phyloP scores from a whole-genome alignment of 2,113 vertebrate species.

The Perognathus longimembris region DNA sequence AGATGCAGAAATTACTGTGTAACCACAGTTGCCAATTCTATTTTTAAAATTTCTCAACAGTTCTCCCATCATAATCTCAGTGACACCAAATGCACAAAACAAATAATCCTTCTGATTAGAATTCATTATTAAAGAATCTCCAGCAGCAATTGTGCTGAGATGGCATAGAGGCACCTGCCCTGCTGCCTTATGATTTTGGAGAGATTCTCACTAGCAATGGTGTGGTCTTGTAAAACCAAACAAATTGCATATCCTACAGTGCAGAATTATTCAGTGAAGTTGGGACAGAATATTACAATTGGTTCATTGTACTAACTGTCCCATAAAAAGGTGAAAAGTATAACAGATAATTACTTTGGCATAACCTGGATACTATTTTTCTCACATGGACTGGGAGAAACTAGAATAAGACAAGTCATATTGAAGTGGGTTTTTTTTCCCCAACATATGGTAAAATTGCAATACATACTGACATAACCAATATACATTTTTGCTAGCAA shows the following conservation, averaged over 20 bases:
- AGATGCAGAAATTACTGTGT: constrained; percentile 9
- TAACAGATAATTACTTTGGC: neutral
- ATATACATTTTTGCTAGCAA: neutral
- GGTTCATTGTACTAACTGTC: constrained; percentile 22
- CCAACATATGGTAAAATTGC: constrained; percentile 5
- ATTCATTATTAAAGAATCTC: constrained; percentile 60
- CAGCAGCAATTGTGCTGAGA: constrained; percentile 41
- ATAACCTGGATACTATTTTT: neutral
- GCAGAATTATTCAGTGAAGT: neutral
- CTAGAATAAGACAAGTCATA: neutral
- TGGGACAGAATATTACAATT: constrained; percentile 18
- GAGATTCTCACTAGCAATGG: neutral
- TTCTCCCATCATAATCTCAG: constrained; percentile 21
- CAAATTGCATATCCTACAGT: neutral
- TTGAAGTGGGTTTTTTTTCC: neutral
- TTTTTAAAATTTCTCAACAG: constrained; percentile 49
- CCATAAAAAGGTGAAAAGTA: neutral
- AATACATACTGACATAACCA: neutral
- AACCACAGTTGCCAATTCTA: constrained; percentile 55
- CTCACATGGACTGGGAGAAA: neutral
- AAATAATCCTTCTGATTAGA: constrained; percentile 55
- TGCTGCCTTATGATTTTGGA: neutral
- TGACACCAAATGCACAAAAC: constrained; percentile 65
- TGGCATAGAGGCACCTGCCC: constrained; percentile 23
- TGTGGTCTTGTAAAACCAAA: neutral